These are phyloP conservation scores for Stigmatopora argus DNA, from an alignment of 2,113 vertebrate genomes.

Conservation along the genomic window DNA sequence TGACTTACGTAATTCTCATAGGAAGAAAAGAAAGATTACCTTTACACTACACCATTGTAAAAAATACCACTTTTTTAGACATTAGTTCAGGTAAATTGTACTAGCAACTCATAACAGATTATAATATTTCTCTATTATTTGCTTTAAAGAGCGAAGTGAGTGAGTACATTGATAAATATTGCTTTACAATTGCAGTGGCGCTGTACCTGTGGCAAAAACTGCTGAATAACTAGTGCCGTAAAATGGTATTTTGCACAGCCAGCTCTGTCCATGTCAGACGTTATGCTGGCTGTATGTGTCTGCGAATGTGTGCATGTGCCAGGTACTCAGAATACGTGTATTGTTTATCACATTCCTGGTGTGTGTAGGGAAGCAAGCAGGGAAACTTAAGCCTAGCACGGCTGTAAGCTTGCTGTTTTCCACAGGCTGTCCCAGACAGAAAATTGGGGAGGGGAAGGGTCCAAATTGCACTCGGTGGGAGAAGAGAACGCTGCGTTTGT, in stretches of 20 bases:
- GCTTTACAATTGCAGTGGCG: neutral
- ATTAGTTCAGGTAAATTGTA: neutral
- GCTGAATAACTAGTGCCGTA: neutral
- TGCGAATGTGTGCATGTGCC: conserved; percentile 23
- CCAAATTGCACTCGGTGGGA: conserved; percentile 68
- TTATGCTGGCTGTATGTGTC: conserved; percentile 15
- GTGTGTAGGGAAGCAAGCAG: conserved; percentile 49
- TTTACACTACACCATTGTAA: neutral
- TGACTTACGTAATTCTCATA: neutral
- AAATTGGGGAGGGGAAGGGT: conserved; percentile 65
- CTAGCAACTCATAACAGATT: neutral
- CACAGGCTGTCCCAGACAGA: conserved; percentile 66
- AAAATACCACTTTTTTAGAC: neutral
- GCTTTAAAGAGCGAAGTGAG: neutral
- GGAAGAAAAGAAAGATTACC: neutral
- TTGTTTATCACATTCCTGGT: conserved; percentile 64
- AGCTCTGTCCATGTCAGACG: conserved; percentile 15
- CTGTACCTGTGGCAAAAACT: neutral
- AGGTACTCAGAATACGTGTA: conserved; percentile 54
- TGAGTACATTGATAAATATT: neutral
- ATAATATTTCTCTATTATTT: neutral
- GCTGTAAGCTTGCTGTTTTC: conserved; percentile 46
- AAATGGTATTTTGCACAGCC: conserved; percentile 1
- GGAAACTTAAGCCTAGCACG: conserved; percentile 55
- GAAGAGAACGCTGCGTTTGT: conserved; percentile 67